Base-by-base conservation (phyloP, 2,888 invertebrate genomes). In the Entomobrya proxima region DNA sequence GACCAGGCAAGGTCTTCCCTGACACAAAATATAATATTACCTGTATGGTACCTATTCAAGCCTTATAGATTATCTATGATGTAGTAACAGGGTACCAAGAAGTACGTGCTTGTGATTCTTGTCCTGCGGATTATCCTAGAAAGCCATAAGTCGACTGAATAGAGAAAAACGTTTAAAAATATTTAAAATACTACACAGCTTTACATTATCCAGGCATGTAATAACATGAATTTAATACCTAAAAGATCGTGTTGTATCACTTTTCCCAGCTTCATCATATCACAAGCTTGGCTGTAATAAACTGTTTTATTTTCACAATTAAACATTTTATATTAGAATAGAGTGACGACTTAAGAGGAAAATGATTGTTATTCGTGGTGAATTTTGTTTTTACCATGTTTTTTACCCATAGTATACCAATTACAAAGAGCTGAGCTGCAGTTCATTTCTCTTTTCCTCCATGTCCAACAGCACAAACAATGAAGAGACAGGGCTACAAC, bases 191-290 rank as follows among this genome's bases (percentile, higher is more conserved):
- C n/a, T 55, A 55, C 18, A 55, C 6, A 15, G 27, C 61, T 24
- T 9, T n/a, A 30, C 32, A n/a, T 32, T 4, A 61, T 13, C 7
- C 6, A 24, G 30, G 9, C 18, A 15, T 64, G 15, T 7, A 32
- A 7, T 64, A 13, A 30, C 27, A 21, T 30, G n/a, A n/a, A n/a
- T n/a, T 40, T 77, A 77, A 83, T 76, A 76, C 69, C 76, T 58
- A 84, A 77, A 61, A 69, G 40, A 77, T 84, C 77, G 72, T 84
- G 69, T 77, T 58, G 72, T 77, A 84, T 84, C 84, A 75, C 27
- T 52, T 37, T 58, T 18, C 40, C 74, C 44, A 52, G n/a, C 52
- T 40, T 40, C 15, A 52, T 32, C 32, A 50, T 9, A 21, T 5
- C 27, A 7, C 4, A 50, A 27, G 64, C n/a, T 32, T 82, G 35